Percentiles rank a stretch among this genome's conserved stretches.
These are phyloP conservation scores for Zhuqinia jingwanae DNA, from an alignment of 2,888 invertebrate species.

Conservation along the genomic window DNA sequence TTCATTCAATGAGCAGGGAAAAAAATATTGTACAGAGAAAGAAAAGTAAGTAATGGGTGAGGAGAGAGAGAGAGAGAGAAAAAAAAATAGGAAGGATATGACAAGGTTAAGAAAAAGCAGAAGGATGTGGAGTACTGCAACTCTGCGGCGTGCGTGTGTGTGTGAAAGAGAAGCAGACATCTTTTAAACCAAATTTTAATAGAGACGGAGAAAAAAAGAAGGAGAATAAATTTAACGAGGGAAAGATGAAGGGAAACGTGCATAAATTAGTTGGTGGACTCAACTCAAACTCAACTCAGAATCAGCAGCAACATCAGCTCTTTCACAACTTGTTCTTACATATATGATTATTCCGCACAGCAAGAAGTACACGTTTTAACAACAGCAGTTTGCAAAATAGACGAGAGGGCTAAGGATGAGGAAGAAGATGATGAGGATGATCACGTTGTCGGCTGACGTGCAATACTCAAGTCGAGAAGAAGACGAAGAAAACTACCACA, in stretches of 20 bases:
- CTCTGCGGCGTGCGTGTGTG: too few species aligned
- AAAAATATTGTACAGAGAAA: background rate
- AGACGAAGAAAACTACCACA: background rate
- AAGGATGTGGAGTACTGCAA: too few species aligned
- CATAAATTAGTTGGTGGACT: constrained; percentile 60
- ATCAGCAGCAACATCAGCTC: too few species aligned
- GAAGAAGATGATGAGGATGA: constrained; percentile 19
- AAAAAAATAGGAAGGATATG: too few species aligned
- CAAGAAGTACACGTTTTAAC: too few species aligned
- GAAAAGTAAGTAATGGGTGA: too few species aligned
- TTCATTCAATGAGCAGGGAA: background rate
- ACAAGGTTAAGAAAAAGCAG: background rate
- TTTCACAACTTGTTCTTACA: too few species aligned
- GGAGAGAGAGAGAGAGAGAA: background rate
- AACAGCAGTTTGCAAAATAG: too few species aligned
- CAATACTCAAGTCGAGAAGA: background rate
- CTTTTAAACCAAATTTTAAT: constrained; percentile 29
- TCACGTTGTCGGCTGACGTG: background rate
- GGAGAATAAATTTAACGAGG: constrained; percentile 55
- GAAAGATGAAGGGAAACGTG: constrained; percentile 47
- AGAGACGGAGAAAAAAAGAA: constrained; percentile 27
- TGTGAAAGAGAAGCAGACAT: background rate
- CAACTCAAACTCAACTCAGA: too few species aligned
- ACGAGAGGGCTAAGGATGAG: too few species aligned
- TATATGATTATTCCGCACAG: too few species aligned